A percentile compares a stretch with the other conserved stretches of the same genome.
Conservation (phyloP, 2,797 vertebrate genomes). For the Taenioides sp. region DNA sequence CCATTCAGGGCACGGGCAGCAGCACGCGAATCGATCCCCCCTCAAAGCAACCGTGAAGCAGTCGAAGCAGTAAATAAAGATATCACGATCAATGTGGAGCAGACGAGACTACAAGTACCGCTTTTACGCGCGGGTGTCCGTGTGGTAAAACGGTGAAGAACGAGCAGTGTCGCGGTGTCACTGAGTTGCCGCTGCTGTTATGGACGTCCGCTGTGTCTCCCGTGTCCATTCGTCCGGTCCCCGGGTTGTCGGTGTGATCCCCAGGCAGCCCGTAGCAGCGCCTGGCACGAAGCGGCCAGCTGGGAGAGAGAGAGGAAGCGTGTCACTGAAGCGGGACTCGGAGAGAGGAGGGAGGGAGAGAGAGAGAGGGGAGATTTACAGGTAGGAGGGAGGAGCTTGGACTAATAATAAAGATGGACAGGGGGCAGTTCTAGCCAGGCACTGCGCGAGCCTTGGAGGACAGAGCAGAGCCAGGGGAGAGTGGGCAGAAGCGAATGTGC, state of each 20-base stretch:
- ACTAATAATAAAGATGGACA: constrained; percentile 72
- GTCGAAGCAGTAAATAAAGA: constrained; percentile 15
- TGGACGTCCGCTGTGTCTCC: constrained; percentile 56
- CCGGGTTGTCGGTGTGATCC: constrained; percentile 5
- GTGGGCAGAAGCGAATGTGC: constrained; percentile 7
- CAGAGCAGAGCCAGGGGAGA: constrained; percentile 15
- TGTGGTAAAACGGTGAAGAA: not conserved
- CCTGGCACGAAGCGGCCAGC: constrained; percentile 63
- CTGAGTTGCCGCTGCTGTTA: not conserved
- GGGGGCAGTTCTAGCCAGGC: constrained; percentile 42
- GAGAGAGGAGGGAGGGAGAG: constrained; percentile 58
- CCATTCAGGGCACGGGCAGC: constrained; percentile 58
- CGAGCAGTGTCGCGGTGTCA: not conserved
- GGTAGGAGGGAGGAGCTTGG: constrained; percentile 77
- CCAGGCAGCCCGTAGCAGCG: constrained; percentile 27
- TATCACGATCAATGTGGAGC: not conserved
- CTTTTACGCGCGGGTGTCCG: constrained; percentile 30
- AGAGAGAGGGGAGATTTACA: constrained; percentile 74
- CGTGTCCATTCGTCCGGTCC: constrained; percentile 58
- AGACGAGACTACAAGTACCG: constrained; percentile 31
- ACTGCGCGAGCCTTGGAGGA: too few species aligned
- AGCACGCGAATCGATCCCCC: constrained; percentile 57
- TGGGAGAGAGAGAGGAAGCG: constrained; percentile 50
- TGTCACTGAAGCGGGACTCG: constrained; percentile 35
- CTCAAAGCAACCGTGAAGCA: constrained; percentile 42